Evolutionary conservation across 2,113 vertebrate species (phyloP), one percentile per base, ranked within the genome.

Genomic region (Blennius ocellaris): DNA sequence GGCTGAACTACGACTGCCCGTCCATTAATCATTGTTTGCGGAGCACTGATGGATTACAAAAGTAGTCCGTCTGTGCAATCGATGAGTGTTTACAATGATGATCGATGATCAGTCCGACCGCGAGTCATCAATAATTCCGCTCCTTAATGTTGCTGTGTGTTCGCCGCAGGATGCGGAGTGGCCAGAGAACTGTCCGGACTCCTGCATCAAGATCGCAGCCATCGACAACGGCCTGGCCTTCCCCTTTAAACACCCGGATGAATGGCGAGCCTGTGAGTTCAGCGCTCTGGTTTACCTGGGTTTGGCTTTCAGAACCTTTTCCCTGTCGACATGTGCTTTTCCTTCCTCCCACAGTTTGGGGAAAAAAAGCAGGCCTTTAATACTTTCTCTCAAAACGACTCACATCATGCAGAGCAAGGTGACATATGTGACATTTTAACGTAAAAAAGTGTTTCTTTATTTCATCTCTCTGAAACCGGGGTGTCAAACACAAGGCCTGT

Each of bases 181-280:
- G 91, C 40, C 70, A 9, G 88, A 86, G 44, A 87, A 43, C 44
- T 80, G 66, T 54, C 71, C 71, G 0, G 83, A 87, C 64, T 89
- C 87, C 55, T 90, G 86, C 75, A 95, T 97, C 90, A 95, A 97
- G 93, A 95, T 99, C 12, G 97, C 97, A 78, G 97, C 97, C 11
- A 99, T 99, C 80, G 97, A 99, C 92, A 99, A 99, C 14, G 97
- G 97, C 62, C 91, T 99, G 60, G 97, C 97, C 16, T 99, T 99
- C 91, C 97, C 97, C 74, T 99, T 99, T 77, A 99, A 99, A 83
- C 97, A 99, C 89, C 97, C 97, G 2, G 97, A 99, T 74, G 97
- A 98, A 65, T 99, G 97, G 97, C 95, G 97, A 83, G 87, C 87
- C 8, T 89, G 86, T 89, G 81, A 1, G 89, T 87, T 70, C 16